Conservation (phyloP, 1,140 invertebrate species). For the Drosophila subpulchrella region DNA sequence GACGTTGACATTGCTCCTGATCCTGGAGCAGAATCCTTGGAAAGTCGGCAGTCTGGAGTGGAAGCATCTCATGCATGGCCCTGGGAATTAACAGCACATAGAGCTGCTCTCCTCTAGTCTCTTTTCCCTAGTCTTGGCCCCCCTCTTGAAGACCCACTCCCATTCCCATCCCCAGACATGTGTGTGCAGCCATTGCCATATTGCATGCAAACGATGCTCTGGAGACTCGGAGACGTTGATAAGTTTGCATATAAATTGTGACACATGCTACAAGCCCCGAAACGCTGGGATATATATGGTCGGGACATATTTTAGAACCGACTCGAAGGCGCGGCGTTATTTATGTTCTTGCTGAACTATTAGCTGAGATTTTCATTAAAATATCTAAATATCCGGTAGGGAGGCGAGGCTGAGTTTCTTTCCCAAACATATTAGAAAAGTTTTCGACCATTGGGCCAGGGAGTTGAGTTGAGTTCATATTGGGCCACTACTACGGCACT, state of each 20-base stretch:
- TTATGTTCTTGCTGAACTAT: constrained; percentile 70
- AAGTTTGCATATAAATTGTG: constrained; percentile 82
- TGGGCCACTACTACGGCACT: constrained; percentile 16
- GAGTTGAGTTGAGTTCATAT: constrained; percentile 61
- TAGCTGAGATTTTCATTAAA: constrained; percentile 78
- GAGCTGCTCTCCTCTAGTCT: constrained; percentile 43
- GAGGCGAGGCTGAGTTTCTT: neutral
- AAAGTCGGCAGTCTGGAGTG: constrained; percentile 15
- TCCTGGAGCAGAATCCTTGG: constrained; percentile 16
- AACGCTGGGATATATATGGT: neutral
- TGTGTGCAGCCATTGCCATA: constrained; percentile 37
- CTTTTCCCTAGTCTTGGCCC: constrained; percentile 12
- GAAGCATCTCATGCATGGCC: constrained; percentile 41
- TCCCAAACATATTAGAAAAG: constrained; percentile 53
- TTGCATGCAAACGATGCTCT: constrained; percentile 74
- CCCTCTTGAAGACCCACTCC: neutral
- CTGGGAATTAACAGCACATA: constrained; percentile 78
- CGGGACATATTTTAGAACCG: constrained; percentile 52
- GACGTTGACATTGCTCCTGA: constrained; percentile 44
- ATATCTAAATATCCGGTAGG: constrained; percentile 56
- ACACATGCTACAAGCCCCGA: constrained; percentile 56
- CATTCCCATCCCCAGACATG: constrained; percentile 28
- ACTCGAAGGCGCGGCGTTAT: constrained; percentile 48
- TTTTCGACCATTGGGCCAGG: constrained; percentile 43
- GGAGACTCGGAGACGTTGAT: constrained; percentile 76